phyloP scores from a whole-genome alignment of 2,113 vertebrate genomes.

The Scolopax mira region DNA sequence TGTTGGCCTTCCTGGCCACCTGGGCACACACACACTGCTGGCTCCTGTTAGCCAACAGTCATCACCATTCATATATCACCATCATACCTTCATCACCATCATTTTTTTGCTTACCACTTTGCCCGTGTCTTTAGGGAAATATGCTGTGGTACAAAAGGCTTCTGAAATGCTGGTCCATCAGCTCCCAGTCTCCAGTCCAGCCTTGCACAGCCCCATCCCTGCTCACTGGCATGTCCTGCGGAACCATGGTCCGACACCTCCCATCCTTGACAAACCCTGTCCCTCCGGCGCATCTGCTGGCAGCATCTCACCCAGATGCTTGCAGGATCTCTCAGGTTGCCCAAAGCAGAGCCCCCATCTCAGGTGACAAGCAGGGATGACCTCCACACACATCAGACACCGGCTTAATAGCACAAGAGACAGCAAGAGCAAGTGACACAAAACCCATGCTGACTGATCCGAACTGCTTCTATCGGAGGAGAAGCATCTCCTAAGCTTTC shows the following conservation, averaged over 20 bases:
- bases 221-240: neutral
- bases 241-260: neutral
- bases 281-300: fast-evolving
- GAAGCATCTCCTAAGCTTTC: neutral
- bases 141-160: neutral
- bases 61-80: too few relatives aligned
- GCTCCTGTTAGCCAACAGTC: too few relatives aligned
- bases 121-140: neutral
- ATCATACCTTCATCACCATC: neutral
- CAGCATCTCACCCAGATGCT: neutral
- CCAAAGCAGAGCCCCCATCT: neutral
- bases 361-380: neutral
- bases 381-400: neutral
- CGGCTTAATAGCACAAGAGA: neutral
- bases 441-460: neutral
- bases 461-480: neutral
- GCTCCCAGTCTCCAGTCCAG: fast-evolving
- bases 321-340: neutral
- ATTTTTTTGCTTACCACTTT: neutral
- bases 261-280: fast-evolving
- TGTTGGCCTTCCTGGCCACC: too few relatives aligned
- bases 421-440: neutral
- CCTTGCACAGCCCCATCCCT: too few relatives aligned
- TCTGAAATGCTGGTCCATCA: fast-evolving
- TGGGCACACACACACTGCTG: too few relatives aligned